A percentile compares a stretch with the other conserved stretches of the same genome.
Evolutionary conservation across 2,113 vertebrate genomes (phyloP).

Genomic region (Ctenomys sociabilis): DNA sequence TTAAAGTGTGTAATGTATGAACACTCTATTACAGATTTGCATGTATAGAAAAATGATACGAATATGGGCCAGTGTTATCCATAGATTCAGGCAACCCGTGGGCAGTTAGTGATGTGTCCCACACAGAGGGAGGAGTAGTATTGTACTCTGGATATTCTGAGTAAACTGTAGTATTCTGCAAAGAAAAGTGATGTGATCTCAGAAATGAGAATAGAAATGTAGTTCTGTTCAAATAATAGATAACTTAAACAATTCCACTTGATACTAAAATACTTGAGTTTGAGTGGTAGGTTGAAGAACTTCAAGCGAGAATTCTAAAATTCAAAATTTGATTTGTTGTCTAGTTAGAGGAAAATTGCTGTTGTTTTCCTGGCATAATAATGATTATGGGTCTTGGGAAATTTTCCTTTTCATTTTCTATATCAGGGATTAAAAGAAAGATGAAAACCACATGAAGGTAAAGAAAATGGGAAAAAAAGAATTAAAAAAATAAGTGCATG

Average conservation of each 20-base stretch:
- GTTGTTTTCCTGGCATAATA: background rate
- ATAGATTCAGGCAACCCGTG: background rate
- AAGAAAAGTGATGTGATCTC: background rate
- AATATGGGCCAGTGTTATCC: background rate
- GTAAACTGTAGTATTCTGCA: background rate
- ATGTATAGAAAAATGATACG: background rate
- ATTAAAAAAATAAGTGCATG: background rate
- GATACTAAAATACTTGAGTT: background rate
- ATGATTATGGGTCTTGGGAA: background rate
- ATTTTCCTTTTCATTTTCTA: background rate
- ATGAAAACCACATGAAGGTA: background rate
- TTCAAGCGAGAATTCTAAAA: background rate
- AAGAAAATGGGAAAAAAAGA: background rate
- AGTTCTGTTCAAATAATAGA: background rate
- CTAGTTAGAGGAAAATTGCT: background rate
- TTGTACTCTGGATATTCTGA: background rate
- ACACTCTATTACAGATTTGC: background rate
- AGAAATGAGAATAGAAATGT: background rate
- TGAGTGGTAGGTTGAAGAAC: background rate
- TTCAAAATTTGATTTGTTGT: background rate
- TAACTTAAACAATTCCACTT: background rate
- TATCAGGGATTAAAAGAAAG: background rate
- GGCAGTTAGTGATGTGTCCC: background rate
- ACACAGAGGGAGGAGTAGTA: background rate
- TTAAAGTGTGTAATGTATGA: background rate